Conservation (phyloP, 2,888 invertebrate genomes). For the Julus scandinavius region DNA sequence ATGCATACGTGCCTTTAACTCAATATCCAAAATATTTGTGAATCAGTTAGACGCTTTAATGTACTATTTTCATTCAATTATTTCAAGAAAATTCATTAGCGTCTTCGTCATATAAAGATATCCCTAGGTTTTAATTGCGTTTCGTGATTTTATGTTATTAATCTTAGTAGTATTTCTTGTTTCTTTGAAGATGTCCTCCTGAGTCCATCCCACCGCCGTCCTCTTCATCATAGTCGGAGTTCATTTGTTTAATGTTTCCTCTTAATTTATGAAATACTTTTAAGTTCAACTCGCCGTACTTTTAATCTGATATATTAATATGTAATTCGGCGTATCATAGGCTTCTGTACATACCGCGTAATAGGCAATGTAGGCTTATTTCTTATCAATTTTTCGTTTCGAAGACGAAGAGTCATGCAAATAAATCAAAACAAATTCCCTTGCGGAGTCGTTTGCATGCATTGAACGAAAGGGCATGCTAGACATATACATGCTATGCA, state of each 20-base stretch:
- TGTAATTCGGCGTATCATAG: slow-evolving; percentile 14
- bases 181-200: no score
- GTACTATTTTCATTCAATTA: no score
- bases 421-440: slow-evolving; percentile 33
- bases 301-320: slow-evolving; percentile 33
- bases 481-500: not conserved
- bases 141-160: no score
- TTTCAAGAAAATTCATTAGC: no score
- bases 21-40: not conserved
- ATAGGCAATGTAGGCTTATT: not conserved
- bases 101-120: no score
- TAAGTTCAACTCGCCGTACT: slow-evolving; percentile 26
- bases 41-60: no score
- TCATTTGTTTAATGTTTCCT: not conserved
- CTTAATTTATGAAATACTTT: slow-evolving; percentile 20
- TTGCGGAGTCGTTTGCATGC: slow-evolving; percentile 27
- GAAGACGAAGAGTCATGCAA: slow-evolving; percentile 33
- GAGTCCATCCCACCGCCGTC: not conserved
- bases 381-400: slow-evolving; percentile 31
- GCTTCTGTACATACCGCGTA: not conserved
- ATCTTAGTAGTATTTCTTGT: not conserved
- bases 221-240: not conserved
- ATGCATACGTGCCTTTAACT: not conserved
- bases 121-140: no score
- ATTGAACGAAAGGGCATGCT: not conserved